Evolutionary conservation across 2,797 vertebrate species (phyloP).

Genomic region (Sebastiscus albofasciatus): DNA sequence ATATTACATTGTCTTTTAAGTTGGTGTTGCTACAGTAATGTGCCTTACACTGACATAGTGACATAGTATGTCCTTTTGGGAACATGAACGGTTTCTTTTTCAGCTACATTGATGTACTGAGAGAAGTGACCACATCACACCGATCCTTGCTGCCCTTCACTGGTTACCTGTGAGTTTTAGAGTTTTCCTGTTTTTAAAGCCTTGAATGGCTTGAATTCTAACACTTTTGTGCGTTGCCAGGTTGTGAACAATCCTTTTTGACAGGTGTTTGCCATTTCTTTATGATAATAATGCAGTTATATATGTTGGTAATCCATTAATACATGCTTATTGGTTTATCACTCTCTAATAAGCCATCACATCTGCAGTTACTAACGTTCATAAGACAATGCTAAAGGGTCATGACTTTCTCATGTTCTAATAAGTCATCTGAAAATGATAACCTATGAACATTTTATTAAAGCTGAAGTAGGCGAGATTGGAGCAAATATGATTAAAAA

Average conservation of each 20-base stretch:
- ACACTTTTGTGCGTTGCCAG: background rate
- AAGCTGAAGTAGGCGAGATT: too few relatives aligned
- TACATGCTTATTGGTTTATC: background rate
- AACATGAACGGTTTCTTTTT: background rate
- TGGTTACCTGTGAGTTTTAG: background rate
- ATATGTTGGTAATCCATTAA: background rate
- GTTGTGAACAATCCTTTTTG: background rate
- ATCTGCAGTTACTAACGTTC: background rate
- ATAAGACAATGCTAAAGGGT: background rate
- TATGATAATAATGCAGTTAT: background rate
- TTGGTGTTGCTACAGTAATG: background rate
- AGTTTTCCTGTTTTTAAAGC: background rate
- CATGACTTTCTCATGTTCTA: background rate
- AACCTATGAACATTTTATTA: background rate
- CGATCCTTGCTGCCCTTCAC: background rate
- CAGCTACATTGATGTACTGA: background rate
- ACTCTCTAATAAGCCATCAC: background rate
- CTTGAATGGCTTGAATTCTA: background rate
- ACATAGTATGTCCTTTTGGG: background rate
- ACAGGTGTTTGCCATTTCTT: background rate
- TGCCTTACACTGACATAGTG: background rate
- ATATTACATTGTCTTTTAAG: background rate
- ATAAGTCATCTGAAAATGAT: background rate
- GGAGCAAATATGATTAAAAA: too few relatives aligned
- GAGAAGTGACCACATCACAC: background rate